Evolutionary conservation across 2,888 invertebrate species (phyloP).

Genomic region (Cordilura impudica): DNA sequence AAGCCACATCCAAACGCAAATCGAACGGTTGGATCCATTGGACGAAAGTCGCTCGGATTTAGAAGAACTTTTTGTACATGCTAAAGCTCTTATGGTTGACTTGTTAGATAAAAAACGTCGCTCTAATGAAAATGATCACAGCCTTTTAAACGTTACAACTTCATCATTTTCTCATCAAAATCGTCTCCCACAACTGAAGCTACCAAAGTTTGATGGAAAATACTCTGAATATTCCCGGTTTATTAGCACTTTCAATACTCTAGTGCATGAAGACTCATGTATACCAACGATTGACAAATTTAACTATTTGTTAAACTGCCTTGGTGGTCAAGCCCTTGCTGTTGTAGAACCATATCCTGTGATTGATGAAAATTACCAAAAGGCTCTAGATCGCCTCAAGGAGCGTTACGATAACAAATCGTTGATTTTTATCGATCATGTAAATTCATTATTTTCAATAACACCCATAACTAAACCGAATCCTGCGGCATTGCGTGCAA

Average conservation of each 20-base stretch:
- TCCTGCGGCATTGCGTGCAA: no score
- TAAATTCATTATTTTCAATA: background rate
- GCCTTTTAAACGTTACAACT: slow-evolving; percentile 8
- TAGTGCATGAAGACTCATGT: slow-evolving; percentile 9
- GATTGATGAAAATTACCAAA: no score
- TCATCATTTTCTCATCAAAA: background rate
- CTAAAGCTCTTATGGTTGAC: slow-evolving; percentile 3
- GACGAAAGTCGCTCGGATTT: background rate
- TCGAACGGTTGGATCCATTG: no score
- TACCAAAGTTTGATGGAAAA: no score
- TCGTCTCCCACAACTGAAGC: slow-evolving; percentile 11
- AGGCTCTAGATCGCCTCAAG: background rate
- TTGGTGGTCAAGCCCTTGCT: slow-evolving; percentile 21
- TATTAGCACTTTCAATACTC: background rate
- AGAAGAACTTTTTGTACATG: background rate
- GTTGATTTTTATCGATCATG: no score
- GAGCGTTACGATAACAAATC: slow-evolving; percentile 33
- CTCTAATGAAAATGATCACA: background rate
- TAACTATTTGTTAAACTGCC: slow-evolving; percentile 28
- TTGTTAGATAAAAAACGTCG: slow-evolving; percentile 8
- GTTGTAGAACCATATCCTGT: slow-evolving; percentile 8
- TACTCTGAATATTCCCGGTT: background rate
- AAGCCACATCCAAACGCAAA: slow-evolving; percentile 10
- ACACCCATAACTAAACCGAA: no score
- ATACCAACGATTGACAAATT: slow-evolving; percentile 1